Percentiles rank a stretch among this genome's conserved stretches.
Conservation (phyloP, 2,113 vertebrate species). For the Brachypteracias leptosomus region DNA sequence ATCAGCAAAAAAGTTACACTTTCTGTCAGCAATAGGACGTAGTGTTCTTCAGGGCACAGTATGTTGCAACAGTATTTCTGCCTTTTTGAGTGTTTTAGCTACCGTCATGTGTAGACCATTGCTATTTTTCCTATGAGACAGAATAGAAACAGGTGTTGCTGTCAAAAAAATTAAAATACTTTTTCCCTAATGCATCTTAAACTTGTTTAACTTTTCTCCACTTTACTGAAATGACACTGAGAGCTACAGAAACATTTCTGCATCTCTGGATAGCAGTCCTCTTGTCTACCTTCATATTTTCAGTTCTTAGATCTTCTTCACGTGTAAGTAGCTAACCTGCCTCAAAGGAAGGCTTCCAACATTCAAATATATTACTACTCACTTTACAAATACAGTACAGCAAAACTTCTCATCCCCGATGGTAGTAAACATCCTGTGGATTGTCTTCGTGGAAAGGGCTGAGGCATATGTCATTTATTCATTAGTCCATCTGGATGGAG, state of each 20-base stretch:
- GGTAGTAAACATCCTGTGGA: not conserved
- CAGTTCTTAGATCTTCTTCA: not conserved
- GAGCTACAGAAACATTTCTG: not conserved
- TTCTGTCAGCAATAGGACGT: not conserved
- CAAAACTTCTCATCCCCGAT: not conserved
- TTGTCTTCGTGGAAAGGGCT: not conserved
- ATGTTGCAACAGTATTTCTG: not conserved
- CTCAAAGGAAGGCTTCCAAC: not conserved
- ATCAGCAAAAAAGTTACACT: not conserved
- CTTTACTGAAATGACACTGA: not conserved
- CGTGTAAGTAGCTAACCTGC: not conserved
- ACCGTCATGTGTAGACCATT: not conserved
- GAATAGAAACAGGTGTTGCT: not conserved
- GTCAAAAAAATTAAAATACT: not conserved
- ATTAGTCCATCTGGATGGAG: not conserved
- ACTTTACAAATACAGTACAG: not conserved
- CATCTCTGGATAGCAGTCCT: not conserved
- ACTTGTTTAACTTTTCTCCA: not conserved
- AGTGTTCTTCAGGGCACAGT: not conserved
- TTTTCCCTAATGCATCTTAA: not conserved
- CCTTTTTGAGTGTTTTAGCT: not conserved
- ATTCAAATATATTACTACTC: not conserved
- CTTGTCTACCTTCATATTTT: not conserved
- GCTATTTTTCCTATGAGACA: not conserved
- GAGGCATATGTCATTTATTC: not conserved